Base-by-base conservation (phyloP, 1,140 invertebrate genomes). In the Fopius arisanus region DNA sequence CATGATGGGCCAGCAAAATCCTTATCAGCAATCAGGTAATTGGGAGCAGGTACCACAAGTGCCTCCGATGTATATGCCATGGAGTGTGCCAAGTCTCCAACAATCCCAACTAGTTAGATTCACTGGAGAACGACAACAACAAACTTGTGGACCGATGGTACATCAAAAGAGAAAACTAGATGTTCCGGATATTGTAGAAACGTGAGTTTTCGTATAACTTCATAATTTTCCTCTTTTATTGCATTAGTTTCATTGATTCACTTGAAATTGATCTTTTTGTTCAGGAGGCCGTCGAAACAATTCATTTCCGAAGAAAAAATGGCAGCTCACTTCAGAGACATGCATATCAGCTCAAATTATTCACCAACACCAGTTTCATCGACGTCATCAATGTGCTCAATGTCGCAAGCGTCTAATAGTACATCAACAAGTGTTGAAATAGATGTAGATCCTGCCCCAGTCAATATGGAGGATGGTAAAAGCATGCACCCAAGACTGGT, bases 261-360 rank as follows among this genome's bases (percentile, higher is more conserved):
- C 12, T 37, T 31, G 29, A 48, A 73, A 67, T 31, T 54, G 12
- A 67, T 41, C 5, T 69, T 40, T 72, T 16, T 71, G 73, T 75
- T 14, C 70, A 88, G 74, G 67, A 90, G 90, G 21, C 91, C 90
- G 21, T 79, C 87, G n/a, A 95, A 95, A 83, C 92, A 93, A 78
- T 89, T 92, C n/a, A 94, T 94, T 75, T 94, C 93, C 0, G 93
- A 94, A 83, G 93, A 94, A 82, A 93, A 93, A 84, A 94, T 95
- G 91, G 91, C 93, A 16, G 93, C 92, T 41, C 92, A 94, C 80
- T 90, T 95, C 73, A 91, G 89, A 76, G 90, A 91, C 33, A 84
- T 95, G 23, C 93, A 94, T 77, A 94, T 95, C 73, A 90, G 89
- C 81, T 78, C 84, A 3, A 86, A 85, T 74, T 76, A 67, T 65